Base-by-base conservation (phyloP, 2,888 invertebrate genomes). In the Chymomyza caudatula region DNA sequence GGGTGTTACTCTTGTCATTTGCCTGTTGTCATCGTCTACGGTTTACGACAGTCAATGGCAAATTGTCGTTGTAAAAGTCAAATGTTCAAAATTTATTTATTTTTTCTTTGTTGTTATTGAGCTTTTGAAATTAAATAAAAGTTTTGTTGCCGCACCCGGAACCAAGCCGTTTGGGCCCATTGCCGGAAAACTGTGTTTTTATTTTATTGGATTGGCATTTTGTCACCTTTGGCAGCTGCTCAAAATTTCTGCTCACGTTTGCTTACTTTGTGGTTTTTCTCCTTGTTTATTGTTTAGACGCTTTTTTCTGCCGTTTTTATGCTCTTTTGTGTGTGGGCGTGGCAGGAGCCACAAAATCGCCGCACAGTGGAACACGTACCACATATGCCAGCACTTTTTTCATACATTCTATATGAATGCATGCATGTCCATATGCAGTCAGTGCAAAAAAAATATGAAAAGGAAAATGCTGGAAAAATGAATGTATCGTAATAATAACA, bases 1-100 rank as follows among this genome's bases (percentile, higher is more conserved):
- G 23, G 63, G 15, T 23, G 44, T 37, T 11, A 37, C 29, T 37
- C 11, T 37, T 37, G 29, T 37, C 29, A 37, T 37, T 37, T 37
- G 37, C 17, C 47, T 22, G 19, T 47, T 59, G 53, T 15, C 11
- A 47, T 59, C 57, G 51, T 37, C 29, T 37, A 64, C 65, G 78
- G 68, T 85, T 81, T 79, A 81, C 86, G 80, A 85, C 73, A 71
- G 69, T 67, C 78, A 70, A 68, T 25, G 74, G 64, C 81, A 80
- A 85, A 80, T 85, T 79, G 85, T 82, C 77, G 80, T 74, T 83
- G 74, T 80, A 74, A 80, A 85, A 81, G 83, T 77, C 77, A 85
- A 83, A 84, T 80, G 86, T 81, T 82, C 71, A 78, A 80, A 83
- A 84, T 81, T 81, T 81, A 84, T 85, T 81, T 85, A 76, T 80